Base-by-base conservation (phyloP, 2,797 vertebrate species). In the Fringilla coelebs region DNA sequence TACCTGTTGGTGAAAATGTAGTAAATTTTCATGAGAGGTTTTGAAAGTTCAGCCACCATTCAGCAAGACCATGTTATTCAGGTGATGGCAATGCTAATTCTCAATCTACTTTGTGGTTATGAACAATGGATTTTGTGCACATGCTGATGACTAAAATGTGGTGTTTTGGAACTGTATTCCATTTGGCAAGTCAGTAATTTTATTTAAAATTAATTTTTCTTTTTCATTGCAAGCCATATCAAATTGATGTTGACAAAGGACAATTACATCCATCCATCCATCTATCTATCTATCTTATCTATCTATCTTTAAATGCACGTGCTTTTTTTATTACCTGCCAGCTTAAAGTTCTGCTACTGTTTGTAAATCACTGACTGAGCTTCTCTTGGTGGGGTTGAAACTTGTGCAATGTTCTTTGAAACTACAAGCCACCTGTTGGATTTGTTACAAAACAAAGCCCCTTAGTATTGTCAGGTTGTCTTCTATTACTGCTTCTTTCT, bases 11-110 rank as follows among this genome's bases (percentile, higher is more conserved):
- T 82, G 76, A 74, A 75, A 94, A 87, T 34, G 46, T 26, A 80
- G 80, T 93, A 67, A 15, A 89, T 89, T 96, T 96, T 94, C 77
- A 75, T 70, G 68, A 93, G 72, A 66, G 29, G 34, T 85, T 52
- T 57, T 66, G 63, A 52, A 89, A 85, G 52, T 34, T 68, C 29
- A 88, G 83, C 46, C 46, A 58, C 25, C 25, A 17, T 67, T 91
- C 58, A 87, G 80, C 29, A 77, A 26, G 41, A 91, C 70, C 26
- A 17, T 1, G 0, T 66, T 90, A 40, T 49, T 79, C 45, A 70
- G 63, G 55, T 71, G 60, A 76, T 63, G 52, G 60, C 74, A 85
- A 38, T 46, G 48, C 48, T 71, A 48, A 90, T 60, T 86, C 62
- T 84, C 48, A 12, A 0, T 63, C 70, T 51, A 5, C 40, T 34